Percentiles rank a stretch among this genome's conserved stretches.
Evolutionary conservation across 1,140 invertebrate genomes (phyloP).

Genomic region (Achatina immaculata): DNA sequence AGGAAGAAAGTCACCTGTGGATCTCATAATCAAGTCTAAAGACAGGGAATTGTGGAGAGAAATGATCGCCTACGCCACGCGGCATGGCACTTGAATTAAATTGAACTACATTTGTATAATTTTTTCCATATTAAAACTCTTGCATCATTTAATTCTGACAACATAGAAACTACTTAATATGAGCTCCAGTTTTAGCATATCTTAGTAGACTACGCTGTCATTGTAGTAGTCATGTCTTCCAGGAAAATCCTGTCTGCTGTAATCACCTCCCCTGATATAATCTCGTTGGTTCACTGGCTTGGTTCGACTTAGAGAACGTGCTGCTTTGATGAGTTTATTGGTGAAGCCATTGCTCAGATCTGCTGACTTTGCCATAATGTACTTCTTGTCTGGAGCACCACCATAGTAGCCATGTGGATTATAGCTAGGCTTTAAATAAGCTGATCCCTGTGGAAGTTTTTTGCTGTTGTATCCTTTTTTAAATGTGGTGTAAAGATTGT

Average conservation of each 20-base stretch:
- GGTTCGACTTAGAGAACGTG: neutral
- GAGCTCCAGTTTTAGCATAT: too few relatives aligned
- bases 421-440: neutral
- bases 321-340: conserved; percentile 23
- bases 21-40: too few relatives aligned
- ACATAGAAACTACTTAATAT: too few relatives aligned
- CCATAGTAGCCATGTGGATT: neutral
- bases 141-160: too few relatives aligned
- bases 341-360: conserved; percentile 38
- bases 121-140: too few relatives aligned
- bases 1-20: too few relatives aligned
- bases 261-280: neutral
- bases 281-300: neutral
- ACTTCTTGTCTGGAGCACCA: neutral
- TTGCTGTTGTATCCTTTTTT: neutral
- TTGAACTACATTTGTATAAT: too few relatives aligned
- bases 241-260: neutral
- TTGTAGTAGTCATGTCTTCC: conserved; percentile 24
- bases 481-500: conserved; percentile 21
- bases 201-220: conserved; percentile 21
- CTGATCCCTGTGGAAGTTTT: neutral
- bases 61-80: too few relatives aligned
- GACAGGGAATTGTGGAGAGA: too few relatives aligned
- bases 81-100: too few relatives aligned
- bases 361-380: neutral